Evolutionary conservation across 2,888 invertebrate species (phyloP).

Genomic region (Girardia tigrina): DNA sequence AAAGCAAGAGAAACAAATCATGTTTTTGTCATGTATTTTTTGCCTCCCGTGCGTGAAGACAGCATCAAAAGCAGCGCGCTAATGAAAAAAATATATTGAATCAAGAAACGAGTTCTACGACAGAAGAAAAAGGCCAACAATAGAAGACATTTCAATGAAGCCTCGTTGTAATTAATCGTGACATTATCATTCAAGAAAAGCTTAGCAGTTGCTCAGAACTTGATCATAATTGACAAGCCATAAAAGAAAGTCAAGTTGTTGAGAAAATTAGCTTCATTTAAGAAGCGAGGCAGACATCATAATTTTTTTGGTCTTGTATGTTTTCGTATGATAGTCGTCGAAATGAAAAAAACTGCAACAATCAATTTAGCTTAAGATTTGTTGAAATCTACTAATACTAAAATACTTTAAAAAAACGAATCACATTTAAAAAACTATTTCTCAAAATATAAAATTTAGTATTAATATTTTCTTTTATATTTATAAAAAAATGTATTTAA

Average conservation of each 20-base stretch:
- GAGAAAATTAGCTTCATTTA: slow-evolving; percentile 23
- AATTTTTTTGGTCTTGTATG: slow-evolving; percentile 23
- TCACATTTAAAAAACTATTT: background rate
- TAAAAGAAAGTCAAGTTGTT: slow-evolving; percentile 16
- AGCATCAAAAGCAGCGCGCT: slow-evolving; percentile 6
- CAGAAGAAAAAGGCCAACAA: slow-evolving; percentile 17
- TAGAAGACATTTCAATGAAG: slow-evolving; percentile 18
- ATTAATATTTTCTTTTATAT: background rate
- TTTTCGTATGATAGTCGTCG: background rate
- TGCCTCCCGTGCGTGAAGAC: background rate
- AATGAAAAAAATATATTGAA: background rate
- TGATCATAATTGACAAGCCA: slow-evolving; percentile 23
- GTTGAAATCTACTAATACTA: background rate
- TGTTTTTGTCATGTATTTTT: slow-evolving; percentile 3
- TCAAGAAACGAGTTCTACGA: background rate
- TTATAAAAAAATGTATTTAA: background rate
- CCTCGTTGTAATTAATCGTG: slow-evolving; percentile 16
- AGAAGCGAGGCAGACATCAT: slow-evolving; percentile 16
- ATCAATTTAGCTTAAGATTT: background rate
- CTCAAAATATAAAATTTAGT: background rate
- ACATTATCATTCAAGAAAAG: slow-evolving; percentile 23
- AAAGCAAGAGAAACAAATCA: background rate
- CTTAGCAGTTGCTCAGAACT: slow-evolving; percentile 17
- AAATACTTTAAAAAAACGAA: background rate
- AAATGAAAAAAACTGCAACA: background rate